Evolutionary conservation across 92 coral and sea anemone species (phyloP), one percentile per base, ranked within the genome.

Genomic region (Paragorgia papillata): DNA sequence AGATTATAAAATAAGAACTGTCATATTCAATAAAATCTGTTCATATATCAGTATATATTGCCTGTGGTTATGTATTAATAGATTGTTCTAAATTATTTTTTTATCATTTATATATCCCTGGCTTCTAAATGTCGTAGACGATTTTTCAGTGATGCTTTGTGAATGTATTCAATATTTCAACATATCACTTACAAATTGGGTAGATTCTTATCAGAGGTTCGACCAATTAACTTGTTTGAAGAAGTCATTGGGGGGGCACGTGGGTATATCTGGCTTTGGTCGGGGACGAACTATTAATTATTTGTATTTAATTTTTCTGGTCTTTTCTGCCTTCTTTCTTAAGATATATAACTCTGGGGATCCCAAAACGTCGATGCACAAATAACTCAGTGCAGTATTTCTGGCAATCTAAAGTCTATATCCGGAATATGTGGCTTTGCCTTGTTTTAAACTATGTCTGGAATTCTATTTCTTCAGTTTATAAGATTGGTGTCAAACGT

Each of bases 201-300:
- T 25, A 13, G 53, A 46, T 46, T 44, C 74, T 68, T 68, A 68
- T 68, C 75, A 7, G 37, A 44, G 22, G 2, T 46, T 21, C 37
- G 40, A 68, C 75, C 75, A 68, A 68, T 68, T 68, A 68, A 22
- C 60, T 68, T 68, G 75, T 68, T 68, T 68, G 75, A 44, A 14
- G 18, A 68, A 46, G 54, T 49, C 59, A 32, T 27, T 33, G 27
- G 55, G 73, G 59, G 57, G 57, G 32, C 27, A 39, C 34, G 44
- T 54, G 50, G 58, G 21, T 68, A 33, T 67, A 17, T 10, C 9
- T 33, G 48, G 15, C 21, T 10, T 18, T 33, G 48, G 15, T 21
- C 6, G 26, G 33, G 55, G 51, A 22, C 48, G 19, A 20, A 66
- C 29, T 53, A 27, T 43, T 25, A 20, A 66, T 13, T 53, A 27